These are phyloP conservation scores for Polydrusus tereticollis DNA, from an alignment of 2,888 invertebrate species.

Conservation along the genomic window DNA sequence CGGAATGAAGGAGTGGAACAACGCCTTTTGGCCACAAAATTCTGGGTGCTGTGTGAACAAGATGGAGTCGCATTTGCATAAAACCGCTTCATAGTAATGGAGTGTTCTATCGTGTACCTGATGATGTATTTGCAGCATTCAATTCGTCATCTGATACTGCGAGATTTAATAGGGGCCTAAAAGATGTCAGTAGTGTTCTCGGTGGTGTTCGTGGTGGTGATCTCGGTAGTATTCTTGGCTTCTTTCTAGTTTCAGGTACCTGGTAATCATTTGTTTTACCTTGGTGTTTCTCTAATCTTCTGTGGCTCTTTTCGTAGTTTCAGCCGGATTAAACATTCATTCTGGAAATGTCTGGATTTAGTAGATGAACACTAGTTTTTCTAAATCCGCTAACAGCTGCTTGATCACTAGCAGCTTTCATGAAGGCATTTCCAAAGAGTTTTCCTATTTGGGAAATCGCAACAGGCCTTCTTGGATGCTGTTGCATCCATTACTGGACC, in stretches of 20 bases:
- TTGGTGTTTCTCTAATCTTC: too few species aligned
- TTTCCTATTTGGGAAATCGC: constrained; percentile 51
- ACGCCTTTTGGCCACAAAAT: too few species aligned
- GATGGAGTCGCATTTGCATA: background rate
- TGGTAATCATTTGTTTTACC: too few species aligned
- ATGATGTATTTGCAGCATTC: background rate
- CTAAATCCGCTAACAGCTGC: constrained; percentile 24
- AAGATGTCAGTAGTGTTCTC: too few species aligned
- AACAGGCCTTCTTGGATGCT: constrained; percentile 34
- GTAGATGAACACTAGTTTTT: background rate
- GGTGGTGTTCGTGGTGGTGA: too few species aligned
- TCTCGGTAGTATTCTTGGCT: too few species aligned
- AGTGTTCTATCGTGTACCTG: background rate
- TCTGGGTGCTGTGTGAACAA: background rate
- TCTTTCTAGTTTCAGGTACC: too few species aligned
- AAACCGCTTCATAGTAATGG: background rate
- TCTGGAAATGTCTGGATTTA: background rate
- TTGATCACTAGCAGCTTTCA: constrained; percentile 49
- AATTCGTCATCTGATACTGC: background rate
- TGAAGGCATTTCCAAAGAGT: constrained; percentile 53
- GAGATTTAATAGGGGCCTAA: too few species aligned
- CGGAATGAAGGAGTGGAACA: too few species aligned
- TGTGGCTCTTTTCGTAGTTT: too few species aligned
- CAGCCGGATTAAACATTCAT: background rate
- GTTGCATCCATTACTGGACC: constrained; percentile 40